Evolutionary conservation across 2,797 vertebrate species (phyloP).

Genomic region (Psittacula echo): DNA sequence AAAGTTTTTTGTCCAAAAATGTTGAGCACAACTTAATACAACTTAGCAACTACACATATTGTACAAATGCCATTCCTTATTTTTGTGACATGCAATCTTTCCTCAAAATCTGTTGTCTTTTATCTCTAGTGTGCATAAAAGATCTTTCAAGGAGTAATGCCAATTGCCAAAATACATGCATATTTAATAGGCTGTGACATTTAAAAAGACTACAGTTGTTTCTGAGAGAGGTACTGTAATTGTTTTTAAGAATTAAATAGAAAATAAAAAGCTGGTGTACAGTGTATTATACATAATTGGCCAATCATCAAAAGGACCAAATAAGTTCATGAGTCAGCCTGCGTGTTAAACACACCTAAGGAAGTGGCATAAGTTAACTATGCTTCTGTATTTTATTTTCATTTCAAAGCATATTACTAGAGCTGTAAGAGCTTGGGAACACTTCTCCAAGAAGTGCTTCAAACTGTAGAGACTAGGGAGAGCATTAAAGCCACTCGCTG

Average conservation of each 20-base stretch:
- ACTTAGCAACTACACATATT: neutral
- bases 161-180: neutral
- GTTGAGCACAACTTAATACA: neutral
- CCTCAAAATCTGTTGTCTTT: neutral
- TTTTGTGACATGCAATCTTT: conserved; percentile 8
- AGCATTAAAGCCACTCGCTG: conserved; percentile 11
- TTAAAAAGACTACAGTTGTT: neutral
- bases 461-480: neutral
- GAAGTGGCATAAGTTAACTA: conserved; percentile 72
- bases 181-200: neutral
- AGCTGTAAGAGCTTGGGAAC: neutral
- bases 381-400: conserved; percentile 71
- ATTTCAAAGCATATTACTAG: conserved; percentile 54
- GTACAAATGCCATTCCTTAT: neutral
- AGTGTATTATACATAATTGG: conserved; percentile 38
- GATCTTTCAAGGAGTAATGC: neutral
- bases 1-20: neutral
- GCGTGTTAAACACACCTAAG: conserved; percentile 41
- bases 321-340: conserved; percentile 50
- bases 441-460: neutral
- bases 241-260: conserved; percentile 34
- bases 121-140: neutral
- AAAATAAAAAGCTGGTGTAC: conserved; percentile 49
- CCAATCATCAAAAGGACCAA: conserved; percentile 52
- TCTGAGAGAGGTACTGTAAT: conserved; percentile 22